These are phyloP conservation scores for Chionoecetes opilio DNA, from an alignment of 1,140 invertebrate species.

Conservation along the genomic window DNA sequence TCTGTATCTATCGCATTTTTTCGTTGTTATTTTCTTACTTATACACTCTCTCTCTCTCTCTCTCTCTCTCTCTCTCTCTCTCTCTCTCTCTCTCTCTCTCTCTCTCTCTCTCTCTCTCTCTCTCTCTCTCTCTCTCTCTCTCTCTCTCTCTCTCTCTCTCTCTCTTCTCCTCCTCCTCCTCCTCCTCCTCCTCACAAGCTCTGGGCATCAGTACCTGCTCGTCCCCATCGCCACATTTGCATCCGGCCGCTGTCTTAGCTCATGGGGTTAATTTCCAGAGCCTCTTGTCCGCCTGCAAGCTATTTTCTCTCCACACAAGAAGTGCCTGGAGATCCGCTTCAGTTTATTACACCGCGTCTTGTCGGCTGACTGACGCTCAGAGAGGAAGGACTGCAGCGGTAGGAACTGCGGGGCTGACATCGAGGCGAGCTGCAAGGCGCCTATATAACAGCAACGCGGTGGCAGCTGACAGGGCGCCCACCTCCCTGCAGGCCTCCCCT, in stretches of 20 bases:
- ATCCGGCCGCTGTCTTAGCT: constrained; percentile 12
- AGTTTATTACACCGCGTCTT: constrained; percentile 9
- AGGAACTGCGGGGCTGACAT: not conserved
- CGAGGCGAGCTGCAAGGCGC: not conserved
- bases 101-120: not conserved
- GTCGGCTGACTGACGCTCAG: constrained; percentile 10
- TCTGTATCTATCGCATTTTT: not conserved
- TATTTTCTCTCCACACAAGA: constrained; percentile 20
- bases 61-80: constrained; percentile 11
- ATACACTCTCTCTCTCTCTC: not conserved
- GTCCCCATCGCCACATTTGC: constrained; percentile 6
- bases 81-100: constrained; percentile 19
- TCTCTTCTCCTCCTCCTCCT: constrained; percentile 1
- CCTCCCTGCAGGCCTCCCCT: not conserved
- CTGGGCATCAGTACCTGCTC: not conserved
- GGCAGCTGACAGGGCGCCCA: not conserved
- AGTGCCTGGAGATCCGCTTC: not conserved
- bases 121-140: not conserved
- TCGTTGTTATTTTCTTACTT: not conserved
- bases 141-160: not conserved
- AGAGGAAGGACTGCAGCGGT: not conserved
- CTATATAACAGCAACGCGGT: not conserved
- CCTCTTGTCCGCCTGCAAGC: constrained; percentile 2
- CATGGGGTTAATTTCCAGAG: not conserved
- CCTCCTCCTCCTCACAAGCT: not conserved